Evolutionary conservation across 2,113 vertebrate species (phyloP).

Genomic region (Psittacula cyanocephala): DNA sequence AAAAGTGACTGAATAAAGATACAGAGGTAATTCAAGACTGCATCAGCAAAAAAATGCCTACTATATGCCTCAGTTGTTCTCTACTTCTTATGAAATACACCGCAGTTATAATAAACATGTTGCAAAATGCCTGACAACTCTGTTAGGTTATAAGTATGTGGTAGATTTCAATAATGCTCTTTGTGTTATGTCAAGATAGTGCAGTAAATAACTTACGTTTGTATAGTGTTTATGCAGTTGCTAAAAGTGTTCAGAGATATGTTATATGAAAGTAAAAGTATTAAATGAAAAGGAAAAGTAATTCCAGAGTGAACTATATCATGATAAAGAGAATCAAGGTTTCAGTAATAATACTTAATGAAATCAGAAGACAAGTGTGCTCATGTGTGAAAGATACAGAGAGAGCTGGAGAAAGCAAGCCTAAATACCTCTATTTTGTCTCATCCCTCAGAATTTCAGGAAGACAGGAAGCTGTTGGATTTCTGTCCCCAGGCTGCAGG

Average conservation of each 20-base stretch:
- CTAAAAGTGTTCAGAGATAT: background rate
- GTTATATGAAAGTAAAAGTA: background rate
- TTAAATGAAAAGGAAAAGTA: background rate
- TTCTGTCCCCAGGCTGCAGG: background rate
- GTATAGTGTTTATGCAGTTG: background rate
- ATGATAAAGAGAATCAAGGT: background rate
- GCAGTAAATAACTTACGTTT: background rate
- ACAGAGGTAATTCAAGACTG: background rate
- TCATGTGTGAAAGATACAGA: accelerated
- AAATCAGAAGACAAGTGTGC: background rate
- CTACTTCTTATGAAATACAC: background rate
- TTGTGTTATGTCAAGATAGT: background rate
- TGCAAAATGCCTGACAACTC: background rate
- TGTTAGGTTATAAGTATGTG: background rate
- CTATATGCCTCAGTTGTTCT: background rate
- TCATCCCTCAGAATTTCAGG: background rate
- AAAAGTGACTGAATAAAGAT: background rate
- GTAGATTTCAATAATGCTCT: background rate
- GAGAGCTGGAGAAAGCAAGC: too few species aligned
- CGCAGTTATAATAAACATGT: background rate
- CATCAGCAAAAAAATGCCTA: background rate
- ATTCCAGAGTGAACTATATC: background rate
- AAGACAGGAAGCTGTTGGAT: accelerated
- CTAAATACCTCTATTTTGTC: accelerated
- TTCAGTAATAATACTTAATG: background rate